Base-by-base conservation (phyloP, 1,140 invertebrate species). In the Rhagoletis pomonella region DNA sequence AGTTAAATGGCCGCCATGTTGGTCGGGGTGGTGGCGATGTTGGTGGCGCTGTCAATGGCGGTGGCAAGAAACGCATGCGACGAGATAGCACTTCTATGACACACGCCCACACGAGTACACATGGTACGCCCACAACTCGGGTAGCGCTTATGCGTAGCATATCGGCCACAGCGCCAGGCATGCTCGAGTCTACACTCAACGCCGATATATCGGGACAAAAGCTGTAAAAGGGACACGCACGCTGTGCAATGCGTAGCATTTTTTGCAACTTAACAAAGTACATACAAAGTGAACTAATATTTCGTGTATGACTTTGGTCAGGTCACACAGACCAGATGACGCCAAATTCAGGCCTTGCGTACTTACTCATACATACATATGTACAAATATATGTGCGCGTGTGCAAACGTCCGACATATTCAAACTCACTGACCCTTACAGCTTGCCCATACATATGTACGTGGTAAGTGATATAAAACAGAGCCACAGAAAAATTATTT, bases 71-170 rank as follows among this genome's bases (percentile, higher is more conserved):
- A 12, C 17, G 86, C 2, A 39, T 39, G 12, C 62, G 86, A 12
- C 86, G 50, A 42, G 44, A 69, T 5, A 65, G n/a, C 12, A n/a
- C 39, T 10, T 19, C 86, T 1, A 19, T 60, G 10, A 44, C 59
- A 12, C 29, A 59, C 7, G 39, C 73, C 1, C 59, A 65, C 47
- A 19, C 64, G 17, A n/a, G 29, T 14, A 1, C 19, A 9, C 17
- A 19, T 12, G 39, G 58, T n/a, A 85, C 84, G 4, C 59, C 84
- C 14, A 85, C 58, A 62, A 29, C 84, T 12, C 69, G 69, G 2
- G 84, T 69, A 50, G 77, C 87, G 7, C 85, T 88, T 10, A 88
- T 88, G 87, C 86, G 86, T 12, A 86, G 86, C 19, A 87, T 88
- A n/a, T 88, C 81, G 17, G 55, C 81, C 2, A 50, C 86, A 29